A percentile compares a stretch with the other conserved stretches of the same genome.
phyloP scores from a whole-genome alignment of 2,888 invertebrate genomes.

The Caenorhabditis imperialis region DNA sequence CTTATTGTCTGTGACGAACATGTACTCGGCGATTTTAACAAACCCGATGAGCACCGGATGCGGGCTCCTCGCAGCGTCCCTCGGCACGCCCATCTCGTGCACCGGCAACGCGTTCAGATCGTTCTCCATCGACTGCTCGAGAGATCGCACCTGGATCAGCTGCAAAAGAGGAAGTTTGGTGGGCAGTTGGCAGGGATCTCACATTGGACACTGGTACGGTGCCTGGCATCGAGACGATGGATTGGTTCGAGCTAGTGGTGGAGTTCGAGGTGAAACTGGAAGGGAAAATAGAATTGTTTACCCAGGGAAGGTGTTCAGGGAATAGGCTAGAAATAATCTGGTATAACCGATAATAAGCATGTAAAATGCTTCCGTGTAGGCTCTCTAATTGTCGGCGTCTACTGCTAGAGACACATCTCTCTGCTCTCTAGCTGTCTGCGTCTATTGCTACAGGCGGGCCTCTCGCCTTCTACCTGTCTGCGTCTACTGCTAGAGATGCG shows the following conservation, averaged over 20 bases:
- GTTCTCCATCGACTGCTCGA: constrained; percentile 42
- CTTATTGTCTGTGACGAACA: constrained; percentile 33
- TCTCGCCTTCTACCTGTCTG: too few species aligned
- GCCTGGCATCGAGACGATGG: constrained; percentile 42
- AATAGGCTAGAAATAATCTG: too few species aligned
- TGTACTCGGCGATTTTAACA: constrained; percentile 35
- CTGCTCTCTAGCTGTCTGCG: too few species aligned
- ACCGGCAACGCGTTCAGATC: constrained; percentile 22
- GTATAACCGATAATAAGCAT: too few species aligned
- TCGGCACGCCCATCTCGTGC: constrained; percentile 12
- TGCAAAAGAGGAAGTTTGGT: constrained; percentile 7
- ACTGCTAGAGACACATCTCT: too few species aligned
- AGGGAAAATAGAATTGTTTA: too few species aligned
- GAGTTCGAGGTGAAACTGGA: constrained; percentile 43
- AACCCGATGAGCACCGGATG: constrained; percentile 2
- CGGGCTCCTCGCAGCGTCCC: constrained; percentile 1
- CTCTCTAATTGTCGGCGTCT: too few species aligned
- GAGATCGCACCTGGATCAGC: constrained; percentile 40
- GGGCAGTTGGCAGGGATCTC: too few species aligned
- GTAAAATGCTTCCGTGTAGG: too few species aligned
- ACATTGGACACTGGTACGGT: constrained; percentile 34
- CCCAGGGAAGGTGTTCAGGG: too few species aligned
- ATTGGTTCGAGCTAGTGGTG: constrained; percentile 35
- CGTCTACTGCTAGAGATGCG: too few species aligned
- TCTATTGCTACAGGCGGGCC: too few species aligned